Percentiles rank a stretch among this genome's conserved stretches.
Conservation (phyloP, 2,888 invertebrate genomes). For the Heliconius sara region DNA sequence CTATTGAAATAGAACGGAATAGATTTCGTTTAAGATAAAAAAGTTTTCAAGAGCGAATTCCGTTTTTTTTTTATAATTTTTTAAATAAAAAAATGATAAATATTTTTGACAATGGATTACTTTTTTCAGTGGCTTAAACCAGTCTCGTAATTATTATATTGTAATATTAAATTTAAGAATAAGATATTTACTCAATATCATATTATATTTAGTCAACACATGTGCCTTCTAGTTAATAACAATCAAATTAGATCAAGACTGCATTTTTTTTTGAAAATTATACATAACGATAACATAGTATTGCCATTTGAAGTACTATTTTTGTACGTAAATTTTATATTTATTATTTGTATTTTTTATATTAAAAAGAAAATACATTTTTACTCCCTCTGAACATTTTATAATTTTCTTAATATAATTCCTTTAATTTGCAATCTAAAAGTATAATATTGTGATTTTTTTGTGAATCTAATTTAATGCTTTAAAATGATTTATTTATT, state of each 20-base stretch:
- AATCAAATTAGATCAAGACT: conserved; percentile 24
- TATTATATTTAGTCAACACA: conserved; percentile 18
- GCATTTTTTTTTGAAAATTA: conserved; percentile 3
- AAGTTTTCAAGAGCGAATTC: no score
- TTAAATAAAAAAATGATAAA: neutral
- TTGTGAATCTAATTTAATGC: neutral
- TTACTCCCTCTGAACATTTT: neutral
- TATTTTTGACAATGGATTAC: conserved; percentile 7
- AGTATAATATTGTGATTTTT: neutral
- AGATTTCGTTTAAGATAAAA: no score
- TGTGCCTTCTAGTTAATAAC: conserved; percentile 32
- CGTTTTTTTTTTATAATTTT: no score
- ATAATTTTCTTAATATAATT: no score
- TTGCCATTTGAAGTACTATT: conserved; percentile 8
- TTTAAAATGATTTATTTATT: conserved; percentile 22
- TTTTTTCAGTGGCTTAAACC: conserved; percentile 19
- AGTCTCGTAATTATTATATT: conserved; percentile 16
- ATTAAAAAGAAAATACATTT: neutral
- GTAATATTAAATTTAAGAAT: neutral
- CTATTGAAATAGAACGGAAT: no score
- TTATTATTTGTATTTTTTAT: neutral
- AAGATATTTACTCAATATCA: neutral
- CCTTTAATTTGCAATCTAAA: neutral
- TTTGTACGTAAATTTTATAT: conserved; percentile 5
- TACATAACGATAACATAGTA: neutral